Evolutionary conservation across 1,140 invertebrate species (phyloP), one percentile per base, ranked within the genome.

Genomic region (Saccostrea glomerata): DNA sequence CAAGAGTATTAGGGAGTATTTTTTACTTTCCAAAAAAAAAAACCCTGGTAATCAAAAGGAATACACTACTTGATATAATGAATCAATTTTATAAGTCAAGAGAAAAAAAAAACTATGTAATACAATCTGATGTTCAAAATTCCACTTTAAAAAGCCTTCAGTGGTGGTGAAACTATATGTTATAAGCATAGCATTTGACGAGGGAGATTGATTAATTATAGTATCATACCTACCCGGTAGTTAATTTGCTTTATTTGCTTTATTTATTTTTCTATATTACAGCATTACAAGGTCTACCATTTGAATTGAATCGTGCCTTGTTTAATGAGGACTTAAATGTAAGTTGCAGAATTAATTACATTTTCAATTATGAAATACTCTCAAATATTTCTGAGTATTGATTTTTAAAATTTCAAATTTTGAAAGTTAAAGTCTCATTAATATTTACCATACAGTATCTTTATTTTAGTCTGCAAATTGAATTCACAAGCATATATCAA

Each of bases 291-390:
- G 70, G 70, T 30, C 13, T 77, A 30, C 70, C 70, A 77, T 77
- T 77, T 77, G 70, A 77, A 30, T 15, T 77, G 30, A 77, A 77
- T 77, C 70, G 70, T 11, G 25, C 23, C 12, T 7, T 77, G 70
- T 77, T 77, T 30, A 77, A 25, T 30, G 70, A 77, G 2, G 70
- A 77, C 25, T 77, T 77, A 77, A 36, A 77, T 77, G 70, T 77
- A 36, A 77, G 70, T 77, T 17, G 15, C 58, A 60, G 2, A 0
- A 36, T 36, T 0, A 1, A 36, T 36, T 36, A 36, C 30, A 36
- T 36, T 36, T 36, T 36, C 30, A 36, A 36, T 36, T 0, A 2
- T 36, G 2, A 36, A 36, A 36, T 36, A 36, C 30, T 36, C 1
- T 36, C 30, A 36, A 36, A 36, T 36, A 36, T 36, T 36, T 47